phyloP scores from a whole-genome alignment of 2,113 vertebrate genomes.

The Tiliqua scincoides region DNA sequence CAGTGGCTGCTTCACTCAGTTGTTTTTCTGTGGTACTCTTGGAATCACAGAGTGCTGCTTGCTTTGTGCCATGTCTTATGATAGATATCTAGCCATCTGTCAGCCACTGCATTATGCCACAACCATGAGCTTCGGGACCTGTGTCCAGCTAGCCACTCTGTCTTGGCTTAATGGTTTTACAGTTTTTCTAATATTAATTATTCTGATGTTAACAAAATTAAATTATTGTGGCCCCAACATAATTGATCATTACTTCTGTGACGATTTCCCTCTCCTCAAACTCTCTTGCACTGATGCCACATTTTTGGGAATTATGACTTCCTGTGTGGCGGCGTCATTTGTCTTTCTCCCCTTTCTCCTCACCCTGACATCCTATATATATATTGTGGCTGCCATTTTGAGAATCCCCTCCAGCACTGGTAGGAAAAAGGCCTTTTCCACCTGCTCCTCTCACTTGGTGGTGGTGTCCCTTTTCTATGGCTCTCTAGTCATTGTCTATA shows the following conservation, averaged over 20 bases:
- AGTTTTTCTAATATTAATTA: too few relatives aligned
- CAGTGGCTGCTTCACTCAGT: too few relatives aligned
- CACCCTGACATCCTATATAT: neutral
- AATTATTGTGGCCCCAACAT: neutral
- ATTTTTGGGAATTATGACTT: neutral
- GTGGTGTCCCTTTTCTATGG: constrained; percentile 29
- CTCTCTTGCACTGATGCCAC: constrained; percentile 15
- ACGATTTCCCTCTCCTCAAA: constrained; percentile 7
- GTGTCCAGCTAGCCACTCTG: constrained; percentile 5
- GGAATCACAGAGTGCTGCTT: too few relatives aligned
- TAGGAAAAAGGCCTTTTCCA: constrained; percentile 14
- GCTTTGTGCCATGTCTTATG: constrained; percentile 42
- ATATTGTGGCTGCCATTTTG: neutral
- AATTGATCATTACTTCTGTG: constrained; percentile 27
- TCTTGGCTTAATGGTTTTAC: constrained; percentile 55
- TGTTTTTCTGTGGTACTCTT: too few relatives aligned
- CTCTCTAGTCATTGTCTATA: neutral
- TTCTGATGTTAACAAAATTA: constrained; percentile 29
- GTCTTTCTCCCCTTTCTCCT: neutral
- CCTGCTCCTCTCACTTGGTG: constrained; percentile 6
- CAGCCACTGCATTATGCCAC: constrained; percentile 10
- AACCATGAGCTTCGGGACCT: neutral
- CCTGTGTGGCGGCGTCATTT: neutral
- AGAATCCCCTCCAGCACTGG: neutral
- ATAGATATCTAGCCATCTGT: constrained; percentile 54